Base-by-base conservation (phyloP, 2,113 vertebrate species). In the Clarias batrachus region DNA sequence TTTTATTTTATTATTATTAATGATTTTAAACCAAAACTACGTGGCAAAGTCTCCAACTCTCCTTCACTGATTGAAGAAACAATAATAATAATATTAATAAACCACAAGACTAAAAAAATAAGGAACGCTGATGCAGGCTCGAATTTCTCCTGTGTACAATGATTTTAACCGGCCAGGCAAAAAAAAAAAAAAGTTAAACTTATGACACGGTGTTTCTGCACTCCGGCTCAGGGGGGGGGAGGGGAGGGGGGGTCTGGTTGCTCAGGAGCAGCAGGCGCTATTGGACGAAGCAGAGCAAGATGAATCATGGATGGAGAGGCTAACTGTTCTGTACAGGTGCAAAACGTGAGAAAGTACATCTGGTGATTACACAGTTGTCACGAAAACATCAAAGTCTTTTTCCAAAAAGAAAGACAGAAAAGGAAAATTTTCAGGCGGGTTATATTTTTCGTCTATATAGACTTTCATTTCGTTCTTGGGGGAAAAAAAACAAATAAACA, bases 261-360 rank as follows among this genome's bases (percentile, higher is more conserved):
- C 54, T 76, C 48, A 13, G 74, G 86, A 83, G 71, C 81, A 82
- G 81, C 63, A 86, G 77, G 56, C 54, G 41, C 77, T 77, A 85
- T 84, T 89, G 33, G 54, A 81, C 91, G 91, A 93, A 93, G 94
- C 93, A 93, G 92, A 95, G 93, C 91, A 96, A 92, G 94, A 90
- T 93, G 86, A 96, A 62, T 93, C 93, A 94, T 89, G 88, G 92
- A 94, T 89, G 88, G 92, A 94, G 90, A 91, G 90, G 93, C 86
- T 83, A 54, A 86, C 68, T 88, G 89, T 90, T 52, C 90, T 91
- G 91, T 76, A 92, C 93, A 96, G 82, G 91, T 93, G 92, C 95
- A 95, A 94, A 48, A 95, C 96, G 95, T 94, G 94, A 96, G 93
- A 92, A 95, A 93, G 95, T 95, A 96, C 91, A 97, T 94, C 94